Base-by-base conservation (phyloP, 2,113 vertebrate species). In the Gulo gulo region DNA sequence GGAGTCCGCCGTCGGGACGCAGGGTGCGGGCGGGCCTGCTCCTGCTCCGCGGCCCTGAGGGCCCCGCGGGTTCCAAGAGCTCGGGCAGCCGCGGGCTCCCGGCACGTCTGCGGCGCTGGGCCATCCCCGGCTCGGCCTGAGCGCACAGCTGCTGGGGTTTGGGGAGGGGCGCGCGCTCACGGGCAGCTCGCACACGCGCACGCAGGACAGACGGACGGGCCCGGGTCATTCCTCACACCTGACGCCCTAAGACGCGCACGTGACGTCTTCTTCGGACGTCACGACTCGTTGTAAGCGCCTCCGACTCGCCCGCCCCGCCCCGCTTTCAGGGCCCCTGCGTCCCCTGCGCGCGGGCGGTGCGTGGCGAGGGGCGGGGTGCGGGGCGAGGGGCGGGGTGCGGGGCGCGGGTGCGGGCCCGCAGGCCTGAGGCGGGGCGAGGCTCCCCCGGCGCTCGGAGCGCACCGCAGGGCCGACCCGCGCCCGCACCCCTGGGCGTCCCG, bases 151-250 rank as follows among this genome's bases (percentile, higher is more conserved):
- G 42, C 7, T 0, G 11, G 23, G 26, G 9, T 2, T 5, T 2
- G 2, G 26, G 18, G 42, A 4, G n/a, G 69, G 4, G 42, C 14
- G 39, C n/a, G 2, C 36, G 20, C 69, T 1, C 21, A 6, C 2
- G 21, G 39, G 12, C 23, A 8, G 76, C 76, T 47, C 15, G 0
- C 29, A 24, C 5, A 5, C 3, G 12, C 8, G 14, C 18, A n/a
- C 15, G 0, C 8, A 0, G 79, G 21, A n/a, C 36, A 6, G 7
- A 42, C 2, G 39, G 0, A 13, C 1, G 0, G 31, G 63, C 47
- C 69, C 10, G n/a, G 7, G n/a, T 71, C 26, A 1, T 9, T 2
- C n/a, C 9, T 42, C 24, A 36, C 50, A n/a, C 5, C 79, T 2
- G 29, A 29, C 42, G 3, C 1, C n/a, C 31, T 4, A 5, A 7